Evolutionary conservation across 1,140 invertebrate species (phyloP).

Genomic region (Tenebrio molitor): DNA sequence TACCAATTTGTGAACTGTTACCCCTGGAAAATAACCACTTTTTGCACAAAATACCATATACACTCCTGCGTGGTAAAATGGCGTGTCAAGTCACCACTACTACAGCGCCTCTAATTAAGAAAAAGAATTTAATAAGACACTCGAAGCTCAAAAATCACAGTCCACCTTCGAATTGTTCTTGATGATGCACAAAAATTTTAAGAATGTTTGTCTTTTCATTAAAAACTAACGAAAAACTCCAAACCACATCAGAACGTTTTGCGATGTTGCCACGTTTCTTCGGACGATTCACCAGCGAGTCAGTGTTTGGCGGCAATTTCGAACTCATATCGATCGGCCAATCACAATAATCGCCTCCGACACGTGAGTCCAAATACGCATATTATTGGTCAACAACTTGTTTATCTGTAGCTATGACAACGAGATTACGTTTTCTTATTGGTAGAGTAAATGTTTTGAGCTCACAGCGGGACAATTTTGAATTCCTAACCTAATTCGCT

Average conservation of each 20-base stretch:
- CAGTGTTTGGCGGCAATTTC: slow-evolving; percentile 54
- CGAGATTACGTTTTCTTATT: slow-evolving; percentile 27
- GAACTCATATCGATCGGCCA: slow-evolving; percentile 51
- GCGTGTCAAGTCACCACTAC: slow-evolving; percentile 38
- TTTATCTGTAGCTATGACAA: slow-evolving; percentile 55
- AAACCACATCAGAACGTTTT: not conserved
- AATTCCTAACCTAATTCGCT: slow-evolving; percentile 49
- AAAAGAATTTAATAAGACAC: slow-evolving; percentile 13
- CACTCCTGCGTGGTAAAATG: slow-evolving; percentile 31
- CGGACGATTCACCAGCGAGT: slow-evolving; percentile 8
- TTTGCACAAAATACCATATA: slow-evolving; percentile 2
- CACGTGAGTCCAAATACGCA: slow-evolving; percentile 39
- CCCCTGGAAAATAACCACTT: not conserved
- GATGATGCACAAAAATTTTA: too few relatives aligned
- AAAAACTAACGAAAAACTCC: too few relatives aligned
- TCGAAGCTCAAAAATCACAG: not conserved
- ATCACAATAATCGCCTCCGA: slow-evolving; percentile 20
- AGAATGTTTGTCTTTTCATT: too few relatives aligned
- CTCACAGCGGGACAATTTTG: slow-evolving; percentile 35
- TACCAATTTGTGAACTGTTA: not conserved
- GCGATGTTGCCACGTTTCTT: slow-evolving; percentile 51
- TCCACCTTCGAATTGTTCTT: too few relatives aligned
- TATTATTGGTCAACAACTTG: slow-evolving; percentile 48
- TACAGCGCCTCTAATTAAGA: slow-evolving; percentile 24
- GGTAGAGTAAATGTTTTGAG: slow-evolving; percentile 28